Percentiles rank a stretch among this genome's conserved stretches.
phyloP scores from a whole-genome alignment of 35 echinoderm and acorn worm species.

The Apostichopus parvimensis region DNA sequence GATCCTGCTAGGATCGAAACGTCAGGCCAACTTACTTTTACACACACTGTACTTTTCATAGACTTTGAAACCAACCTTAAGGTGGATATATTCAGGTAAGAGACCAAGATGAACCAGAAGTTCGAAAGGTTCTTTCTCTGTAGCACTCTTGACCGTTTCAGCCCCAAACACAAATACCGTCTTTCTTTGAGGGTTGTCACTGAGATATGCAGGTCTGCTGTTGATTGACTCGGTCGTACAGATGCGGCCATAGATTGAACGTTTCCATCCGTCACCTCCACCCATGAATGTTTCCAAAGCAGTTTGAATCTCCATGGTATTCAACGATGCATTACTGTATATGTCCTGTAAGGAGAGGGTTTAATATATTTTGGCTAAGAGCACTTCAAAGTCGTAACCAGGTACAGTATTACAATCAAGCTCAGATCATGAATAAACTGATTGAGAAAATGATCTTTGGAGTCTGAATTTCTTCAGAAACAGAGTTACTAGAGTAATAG shows the following conservation, averaged over 20 bases:
- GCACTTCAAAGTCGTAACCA: too few species aligned
- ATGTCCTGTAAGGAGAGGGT: too few species aligned
- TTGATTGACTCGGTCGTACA: slow-evolving; percentile 61
- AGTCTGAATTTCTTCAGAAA: too few species aligned
- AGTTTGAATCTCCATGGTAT: not conserved
- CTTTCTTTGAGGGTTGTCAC: slow-evolving; percentile 57
- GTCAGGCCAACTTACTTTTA: too few species aligned
- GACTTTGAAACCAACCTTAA: slow-evolving; percentile 62
- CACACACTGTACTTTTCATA: too few species aligned
- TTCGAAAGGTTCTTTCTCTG: slow-evolving; percentile 61
- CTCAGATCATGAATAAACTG: too few species aligned
- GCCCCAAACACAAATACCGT: slow-evolving; percentile 88
- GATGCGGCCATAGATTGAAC: slow-evolving; percentile 69
- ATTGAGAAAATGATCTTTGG: too few species aligned
- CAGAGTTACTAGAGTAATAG: too few species aligned
- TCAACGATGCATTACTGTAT: too few species aligned
- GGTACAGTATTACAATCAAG: too few species aligned
- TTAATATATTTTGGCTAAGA: too few species aligned
- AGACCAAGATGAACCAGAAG: slow-evolving; percentile 76
- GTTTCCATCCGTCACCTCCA: not conserved
- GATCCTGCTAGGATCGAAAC: too few species aligned
- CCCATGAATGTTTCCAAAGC: not conserved
- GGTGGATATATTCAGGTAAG: slow-evolving; percentile 86
- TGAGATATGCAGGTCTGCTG: slow-evolving; percentile 42
- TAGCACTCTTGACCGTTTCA: slow-evolving; percentile 52